Conservation (phyloP, 2,113 vertebrate species). For the Grallaria varia region DNA sequence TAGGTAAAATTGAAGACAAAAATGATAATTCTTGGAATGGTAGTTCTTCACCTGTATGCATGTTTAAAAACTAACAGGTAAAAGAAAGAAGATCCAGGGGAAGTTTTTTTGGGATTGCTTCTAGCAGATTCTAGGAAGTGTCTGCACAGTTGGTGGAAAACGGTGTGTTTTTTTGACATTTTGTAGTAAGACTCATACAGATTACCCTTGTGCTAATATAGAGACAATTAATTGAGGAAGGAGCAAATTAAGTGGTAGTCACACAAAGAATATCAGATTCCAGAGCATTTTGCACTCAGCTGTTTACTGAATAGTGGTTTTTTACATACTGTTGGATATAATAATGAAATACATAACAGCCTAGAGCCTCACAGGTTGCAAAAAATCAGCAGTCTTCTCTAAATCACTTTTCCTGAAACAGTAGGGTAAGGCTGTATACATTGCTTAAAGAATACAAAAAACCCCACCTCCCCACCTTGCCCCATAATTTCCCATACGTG, state of each 20-base stretch:
- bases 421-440: neutral
- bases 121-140: neutral
- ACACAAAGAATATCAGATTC: neutral
- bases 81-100: neutral
- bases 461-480: accelerated
- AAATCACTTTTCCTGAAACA: neutral
- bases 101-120: neutral
- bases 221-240: neutral
- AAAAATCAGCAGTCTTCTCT: neutral
- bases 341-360: neutral
- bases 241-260: neutral
- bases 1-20: neutral
- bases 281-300: neutral
- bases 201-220: neutral
- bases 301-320: neutral
- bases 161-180: neutral
- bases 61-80: neutral
- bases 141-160: neutral
- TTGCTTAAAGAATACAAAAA: neutral
- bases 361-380: neutral
- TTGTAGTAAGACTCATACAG: neutral
- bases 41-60: neutral
- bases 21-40: neutral
- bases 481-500: neutral
- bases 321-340: neutral